Evolutionary conservation across 2,888 invertebrate genomes (phyloP), one percentile per base, ranked within the genome.

Genomic region (Rhagium mordax): DNA sequence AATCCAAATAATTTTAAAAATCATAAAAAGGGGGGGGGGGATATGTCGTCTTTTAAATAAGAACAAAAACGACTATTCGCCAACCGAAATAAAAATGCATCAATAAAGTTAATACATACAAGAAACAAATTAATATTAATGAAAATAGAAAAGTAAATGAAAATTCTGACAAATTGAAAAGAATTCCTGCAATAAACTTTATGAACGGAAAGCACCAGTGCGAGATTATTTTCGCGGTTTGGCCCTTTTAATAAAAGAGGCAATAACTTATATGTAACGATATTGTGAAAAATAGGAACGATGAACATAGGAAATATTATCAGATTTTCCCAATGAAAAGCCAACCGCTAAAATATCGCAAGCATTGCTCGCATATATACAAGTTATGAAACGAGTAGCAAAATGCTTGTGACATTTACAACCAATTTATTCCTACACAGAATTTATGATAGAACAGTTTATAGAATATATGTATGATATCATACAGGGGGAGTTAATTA

Each of bases 261-360:
- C 51, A 51, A 51, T 65, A 53, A 51, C 65, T 65, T 65, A 65
- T 10, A 13, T 20, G 15, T 53, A 53, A 51, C 51, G 27, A 33
- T 65, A 53, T 53, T 65, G 65, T 18, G 51, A 47, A 47, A 57
- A 67, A 47, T 47, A 48, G 47, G 57, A 57, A 8, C 15, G 29
- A 20, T 8, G 66, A 55, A 66, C 18, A 33, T 18, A 67, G 51
- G 24, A 47, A 27, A 55, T 41, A 51, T 47, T 55, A 67, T 67
- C 67, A 67, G 67, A 57, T 57, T 57, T 67, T 67, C 48, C 24
- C 67, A 41, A 57, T 67, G 57, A 67, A 57, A 65, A 41, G 47
- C 47, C 55, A 57, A 41, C 57, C 55, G 47, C 67, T 57, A 57
- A 47, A 47, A 47, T 67, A 67, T 57, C 24, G 33, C 55, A 16